phyloP scores from a whole-genome alignment of 2,113 vertebrate genomes.

The Megalops atlanticus region DNA sequence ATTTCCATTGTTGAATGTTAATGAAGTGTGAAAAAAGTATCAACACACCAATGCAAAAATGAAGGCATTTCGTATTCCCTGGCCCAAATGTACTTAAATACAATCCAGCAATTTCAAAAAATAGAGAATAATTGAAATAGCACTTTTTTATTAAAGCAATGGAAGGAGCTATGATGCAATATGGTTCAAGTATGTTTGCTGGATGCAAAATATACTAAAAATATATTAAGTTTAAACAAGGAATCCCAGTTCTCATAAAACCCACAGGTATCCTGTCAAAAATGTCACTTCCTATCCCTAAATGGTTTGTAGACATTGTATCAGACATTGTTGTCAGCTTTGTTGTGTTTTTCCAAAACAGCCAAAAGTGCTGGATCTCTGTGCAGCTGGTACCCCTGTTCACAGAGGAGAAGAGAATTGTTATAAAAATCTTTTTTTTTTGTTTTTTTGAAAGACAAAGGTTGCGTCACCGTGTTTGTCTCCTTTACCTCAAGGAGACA shows the following conservation, averaged over 20 bases:
- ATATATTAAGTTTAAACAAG: no score
- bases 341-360: not conserved
- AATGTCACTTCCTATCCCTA: no score
- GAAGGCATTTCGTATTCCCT: no score
- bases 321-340: not conserved
- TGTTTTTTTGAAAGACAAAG: slow-evolving; percentile 39
- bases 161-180: slow-evolving; percentile 46
- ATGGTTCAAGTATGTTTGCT: slow-evolving; percentile 41
- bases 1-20: not conserved
- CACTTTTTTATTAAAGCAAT: no score
- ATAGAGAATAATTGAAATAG: slow-evolving; percentile 48
- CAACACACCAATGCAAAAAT: not conserved
- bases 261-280: not conserved
- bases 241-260: not conserved
- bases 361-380: not conserved
- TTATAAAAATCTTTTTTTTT: not conserved
- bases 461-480: slow-evolving; percentile 41
- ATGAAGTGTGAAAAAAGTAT: no score
- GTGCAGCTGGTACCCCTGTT: not conserved
- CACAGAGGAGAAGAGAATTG: not conserved
- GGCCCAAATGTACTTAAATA: not conserved
- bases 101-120: not conserved
- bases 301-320: not conserved
- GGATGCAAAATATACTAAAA: not conserved
- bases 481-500: slow-evolving; percentile 48